A percentile compares a stretch with the other conserved stretches of the same genome.
Conservation (phyloP, 2,888 invertebrate genomes). For the Tetanocera ferruginea region DNA sequence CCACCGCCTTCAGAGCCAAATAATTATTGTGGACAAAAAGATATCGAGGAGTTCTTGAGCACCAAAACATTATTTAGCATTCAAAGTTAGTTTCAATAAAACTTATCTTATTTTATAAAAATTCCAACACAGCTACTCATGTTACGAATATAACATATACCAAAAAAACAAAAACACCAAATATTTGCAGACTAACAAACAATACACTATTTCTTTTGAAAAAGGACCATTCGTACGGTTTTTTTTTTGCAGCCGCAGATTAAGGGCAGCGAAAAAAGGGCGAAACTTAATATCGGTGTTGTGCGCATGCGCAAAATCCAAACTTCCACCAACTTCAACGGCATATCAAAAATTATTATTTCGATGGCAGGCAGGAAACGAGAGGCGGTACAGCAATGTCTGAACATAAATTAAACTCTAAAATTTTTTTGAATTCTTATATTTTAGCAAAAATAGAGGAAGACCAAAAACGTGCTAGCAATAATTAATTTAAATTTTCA, state of each 20-base stretch:
- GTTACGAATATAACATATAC: neutral
- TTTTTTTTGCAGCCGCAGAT: constrained; percentile 27
- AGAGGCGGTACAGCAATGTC: constrained; percentile 44
- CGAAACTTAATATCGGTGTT: constrained; percentile 34
- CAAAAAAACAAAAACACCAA: neutral
- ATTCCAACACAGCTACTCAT: neutral
- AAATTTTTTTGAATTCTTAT: neutral
- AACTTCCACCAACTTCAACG: constrained; percentile 17
- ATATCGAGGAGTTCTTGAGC: too few relatives aligned
- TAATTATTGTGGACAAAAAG: too few relatives aligned
- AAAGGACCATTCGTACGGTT: neutral
- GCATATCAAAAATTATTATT: constrained; percentile 29
- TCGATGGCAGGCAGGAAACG: constrained; percentile 31
- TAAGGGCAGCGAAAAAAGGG: constrained; percentile 31
- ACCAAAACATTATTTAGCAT: too few relatives aligned
- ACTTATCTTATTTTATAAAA: too few relatives aligned
- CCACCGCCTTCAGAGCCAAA: too few relatives aligned
- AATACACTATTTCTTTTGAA: neutral
- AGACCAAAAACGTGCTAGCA: constrained; percentile 10
- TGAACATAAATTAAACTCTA: constrained; percentile 45
- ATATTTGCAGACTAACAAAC: constrained; percentile 16
- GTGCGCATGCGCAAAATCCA: constrained; percentile 36
- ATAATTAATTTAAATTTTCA: constrained; percentile 27
- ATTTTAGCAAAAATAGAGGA: neutral
- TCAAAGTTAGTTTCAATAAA: too few relatives aligned